phyloP scores from a whole-genome alignment of 2,113 vertebrate genomes.

The Cyrtonyx montezumae region DNA sequence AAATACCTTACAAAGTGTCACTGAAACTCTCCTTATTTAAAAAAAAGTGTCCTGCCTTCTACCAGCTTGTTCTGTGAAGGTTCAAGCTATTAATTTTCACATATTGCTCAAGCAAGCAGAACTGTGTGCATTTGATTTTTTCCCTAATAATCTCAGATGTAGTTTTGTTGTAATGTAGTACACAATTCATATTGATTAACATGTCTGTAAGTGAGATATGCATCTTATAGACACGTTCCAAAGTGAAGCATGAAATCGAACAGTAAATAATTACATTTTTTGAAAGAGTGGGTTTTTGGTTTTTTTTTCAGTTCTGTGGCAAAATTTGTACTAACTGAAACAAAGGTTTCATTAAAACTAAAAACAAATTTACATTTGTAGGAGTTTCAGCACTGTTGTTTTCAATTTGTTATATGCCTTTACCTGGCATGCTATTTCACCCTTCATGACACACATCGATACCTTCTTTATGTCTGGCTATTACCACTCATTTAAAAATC shows the following conservation, averaged over 20 bases:
- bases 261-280: slow-evolving; percentile 73
- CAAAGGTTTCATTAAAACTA: slow-evolving; percentile 77
- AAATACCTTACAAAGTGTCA: slow-evolving; percentile 8
- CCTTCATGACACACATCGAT: slow-evolving; percentile 86
- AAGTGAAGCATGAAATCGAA: slow-evolving; percentile 74
- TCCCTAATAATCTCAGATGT: slow-evolving; percentile 75
- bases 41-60: neutral
- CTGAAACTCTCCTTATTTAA: neutral
- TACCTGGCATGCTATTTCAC: slow-evolving; percentile 84
- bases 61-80: slow-evolving; percentile 7
- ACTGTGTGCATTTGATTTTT: slow-evolving; percentile 74
- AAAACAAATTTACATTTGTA: slow-evolving; percentile 80
- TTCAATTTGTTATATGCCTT: slow-evolving; percentile 81
- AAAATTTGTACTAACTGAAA: slow-evolving; percentile 67
- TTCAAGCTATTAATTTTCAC: slow-evolving; percentile 75
- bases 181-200: slow-evolving; percentile 81
- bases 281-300: neutral
- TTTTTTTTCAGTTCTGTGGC: slow-evolving; percentile 2
- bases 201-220: slow-evolving; percentile 69
- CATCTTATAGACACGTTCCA: slow-evolving; percentile 76
- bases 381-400: slow-evolving; percentile 71
- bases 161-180: slow-evolving; percentile 76
- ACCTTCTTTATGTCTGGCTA: slow-evolving; percentile 86
- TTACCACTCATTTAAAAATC: slow-evolving; percentile 90
- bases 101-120: slow-evolving; percentile 81